These are phyloP conservation scores for Macaria notata DNA, from an alignment of 2,888 invertebrate genomes.

Conservation along the genomic window DNA sequence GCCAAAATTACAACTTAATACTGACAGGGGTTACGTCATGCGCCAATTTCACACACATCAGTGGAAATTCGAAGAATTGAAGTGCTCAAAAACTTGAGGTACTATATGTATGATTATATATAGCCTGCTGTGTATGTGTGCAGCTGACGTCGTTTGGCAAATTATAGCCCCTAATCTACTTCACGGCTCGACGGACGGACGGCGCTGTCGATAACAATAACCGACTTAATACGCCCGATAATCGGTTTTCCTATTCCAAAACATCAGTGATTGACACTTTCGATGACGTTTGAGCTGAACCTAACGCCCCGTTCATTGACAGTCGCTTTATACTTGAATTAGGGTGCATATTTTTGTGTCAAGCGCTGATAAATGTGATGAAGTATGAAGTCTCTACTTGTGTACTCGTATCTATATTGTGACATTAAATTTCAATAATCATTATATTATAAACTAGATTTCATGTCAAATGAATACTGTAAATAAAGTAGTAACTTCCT, in stretches of 20 bases:
- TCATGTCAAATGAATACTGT: no score
- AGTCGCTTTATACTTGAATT: conserved; percentile 50
- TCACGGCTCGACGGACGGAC: conserved; percentile 69
- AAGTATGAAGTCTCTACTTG: no score
- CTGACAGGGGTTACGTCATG: conserved; percentile 20
- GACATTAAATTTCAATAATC: no score
- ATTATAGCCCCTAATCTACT: conserved; percentile 81
- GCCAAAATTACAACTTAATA: conserved; percentile 45
- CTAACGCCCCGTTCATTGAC: conserved; percentile 52
- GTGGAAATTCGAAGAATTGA: conserved; percentile 20
- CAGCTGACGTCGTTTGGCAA: conserved; percentile 78
- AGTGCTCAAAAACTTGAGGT: conserved; percentile 47
- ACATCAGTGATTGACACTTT: conserved; percentile 80
- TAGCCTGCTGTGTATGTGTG: conserved; percentile 47
- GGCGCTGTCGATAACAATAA: conserved; percentile 79
- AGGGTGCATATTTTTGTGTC: conserved; percentile 26
- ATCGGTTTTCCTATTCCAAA: conserved; percentile 80
- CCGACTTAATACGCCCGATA: conserved; percentile 80
- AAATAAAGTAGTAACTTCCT: no score
- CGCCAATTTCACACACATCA: conserved; percentile 22
- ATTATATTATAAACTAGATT: no score
- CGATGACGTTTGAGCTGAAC: conserved; percentile 67
- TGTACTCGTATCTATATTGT: no score
- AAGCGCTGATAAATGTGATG: no score
- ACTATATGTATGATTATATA: conserved; percentile 57